Base-by-base conservation (phyloP, 2,888 invertebrate genomes). In the Eristalis tenax region DNA sequence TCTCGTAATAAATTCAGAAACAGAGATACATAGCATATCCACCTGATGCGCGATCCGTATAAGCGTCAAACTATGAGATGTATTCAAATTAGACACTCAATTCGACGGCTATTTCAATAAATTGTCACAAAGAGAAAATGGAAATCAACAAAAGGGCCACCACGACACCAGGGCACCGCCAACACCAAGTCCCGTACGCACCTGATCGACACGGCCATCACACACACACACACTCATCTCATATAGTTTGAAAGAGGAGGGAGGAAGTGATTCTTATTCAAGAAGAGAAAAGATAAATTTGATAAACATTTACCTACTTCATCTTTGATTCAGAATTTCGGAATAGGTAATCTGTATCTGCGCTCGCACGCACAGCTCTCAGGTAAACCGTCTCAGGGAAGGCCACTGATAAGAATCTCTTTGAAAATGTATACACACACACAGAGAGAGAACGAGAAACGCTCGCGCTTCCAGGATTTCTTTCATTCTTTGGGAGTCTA, bases 61-160 rank as follows among this genome's bases (percentile, higher is more conserved):
- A 50, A 82, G 68, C 63, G 79, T 87, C 83, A 79, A 71, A 86
- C 86, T 56, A 73, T 43, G 79, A 79, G 83, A 83, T 83, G 79
- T 88, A 88, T 88, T 88, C 88, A 88, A 88, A 88, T 88, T 88
- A 88, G 88, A 81, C 84, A 84, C 75, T 80, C 88, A 75, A 88
- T 88, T 84, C 88, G 70, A 85, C 68, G 84, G 76, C 68, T 76
- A 81, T 85, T 85, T 73, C 73, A 84, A 88, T 84, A 84, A 88
- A 88, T 84, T 88, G 73, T 81, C 80, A 84, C 80, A 83, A 80
- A 87, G 83, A 87, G 87, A 87, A 87, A 87, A 87, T 76, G 59
- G 68, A 15, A 50, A 73, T 82, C 74, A 59, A 69, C 50, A 68
- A 83, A 83, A 87, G 86, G 86, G 84, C 76, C 59, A 43, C 59